Evolutionary conservation across 2,797 vertebrate species (phyloP), one percentile per base, ranked within the genome.

Genomic region (Synaphobranchus kaupii): DNA sequence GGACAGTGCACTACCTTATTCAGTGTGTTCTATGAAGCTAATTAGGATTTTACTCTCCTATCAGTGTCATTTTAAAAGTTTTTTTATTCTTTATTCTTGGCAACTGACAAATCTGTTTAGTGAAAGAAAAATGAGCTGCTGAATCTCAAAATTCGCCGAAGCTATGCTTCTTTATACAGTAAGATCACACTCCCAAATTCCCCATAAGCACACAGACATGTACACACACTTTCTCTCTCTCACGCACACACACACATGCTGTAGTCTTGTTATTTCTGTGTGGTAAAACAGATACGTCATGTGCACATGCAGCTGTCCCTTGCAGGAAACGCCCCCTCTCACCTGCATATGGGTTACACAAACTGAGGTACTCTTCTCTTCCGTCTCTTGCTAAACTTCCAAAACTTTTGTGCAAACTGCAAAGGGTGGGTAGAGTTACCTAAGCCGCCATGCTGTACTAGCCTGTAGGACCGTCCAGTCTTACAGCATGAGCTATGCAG

Each of bases 71-170:
- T 83, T 82, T 86, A 83, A 88, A 34, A 85, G n/a, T n/a, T 7
- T 28, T n/a, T 66, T n/a, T 22, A n/a, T 20, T 56, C 15, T 44
- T 39, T 88, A 86, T 89, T 93, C 94, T 92, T 94, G 93, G 91
- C 92, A 94, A 93, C 91, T 91, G 89, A 90, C 47, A 89, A 91
- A 92, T 87, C 71, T 87, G 80, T 92, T 91, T 91, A 92, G 88
- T 92, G 89, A 90, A 92, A 93, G 60, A 76, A 7, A 89, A 88
- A 84, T 91, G 89, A 52, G 87, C 90, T 88, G 86, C 88, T 89
- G 83, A 90, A 88, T 87, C 66, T 88, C 82, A 60, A 44, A 66
- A 90, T 86, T 86, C 88, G 85, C 84, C 88, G 50, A 88, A 90
- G 90, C 91, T 63, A 73, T 86, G 17, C 48, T 82, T 85, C n/a